Evolutionary conservation across 2,888 invertebrate species (phyloP).

Genomic region (Torymus tubicola): DNA sequence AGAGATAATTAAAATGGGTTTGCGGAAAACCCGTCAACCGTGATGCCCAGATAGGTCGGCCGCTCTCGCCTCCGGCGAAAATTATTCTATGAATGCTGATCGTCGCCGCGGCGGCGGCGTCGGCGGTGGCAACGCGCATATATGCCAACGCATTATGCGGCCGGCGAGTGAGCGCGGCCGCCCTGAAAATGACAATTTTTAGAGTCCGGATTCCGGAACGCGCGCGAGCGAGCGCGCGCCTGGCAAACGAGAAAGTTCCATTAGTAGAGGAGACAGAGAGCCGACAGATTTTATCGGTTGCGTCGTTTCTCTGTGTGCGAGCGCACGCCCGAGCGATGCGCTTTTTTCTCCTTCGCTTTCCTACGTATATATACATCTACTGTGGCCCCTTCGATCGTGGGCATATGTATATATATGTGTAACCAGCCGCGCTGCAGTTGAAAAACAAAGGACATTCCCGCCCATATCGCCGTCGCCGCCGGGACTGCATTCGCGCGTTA

Average conservation of each 20-base stretch:
- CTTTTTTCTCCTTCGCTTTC: slow-evolving; percentile 34
- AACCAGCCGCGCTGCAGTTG: slow-evolving; percentile 27
- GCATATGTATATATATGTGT: not conserved
- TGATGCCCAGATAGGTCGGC: slow-evolving; percentile 68
- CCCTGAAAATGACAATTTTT: slow-evolving; percentile 70
- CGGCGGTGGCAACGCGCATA: not conserved
- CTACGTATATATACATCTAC: not conserved
- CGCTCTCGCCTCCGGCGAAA: slow-evolving; percentile 63
- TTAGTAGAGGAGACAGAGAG: slow-evolving; percentile 62
- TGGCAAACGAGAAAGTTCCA: slow-evolving; percentile 70
- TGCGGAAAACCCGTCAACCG: slow-evolving; percentile 67
- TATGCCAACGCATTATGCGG: slow-evolving; percentile 65
- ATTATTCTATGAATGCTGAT: slow-evolving; percentile 74
- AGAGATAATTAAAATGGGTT: slow-evolving; percentile 69
- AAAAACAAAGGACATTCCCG: slow-evolving; percentile 51
- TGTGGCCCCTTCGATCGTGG: slow-evolving; percentile 18
- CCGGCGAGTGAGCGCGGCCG: slow-evolving; percentile 58
- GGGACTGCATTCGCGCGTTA: slow-evolving; percentile 52
- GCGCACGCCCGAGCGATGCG: slow-evolving; percentile 16
- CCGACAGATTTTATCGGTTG: slow-evolving; percentile 56
- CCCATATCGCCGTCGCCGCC: slow-evolving; percentile 1
- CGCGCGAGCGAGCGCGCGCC: slow-evolving; percentile 20
- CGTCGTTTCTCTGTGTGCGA: not conserved
- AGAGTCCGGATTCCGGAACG: slow-evolving; percentile 54
- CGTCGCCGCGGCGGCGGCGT: slow-evolving; percentile 50